A percentile compares a stretch with the other conserved stretches of the same genome.
Evolutionary conservation across 1,140 invertebrate species (phyloP).

Genomic region (Anastrepha ludens): DNA sequence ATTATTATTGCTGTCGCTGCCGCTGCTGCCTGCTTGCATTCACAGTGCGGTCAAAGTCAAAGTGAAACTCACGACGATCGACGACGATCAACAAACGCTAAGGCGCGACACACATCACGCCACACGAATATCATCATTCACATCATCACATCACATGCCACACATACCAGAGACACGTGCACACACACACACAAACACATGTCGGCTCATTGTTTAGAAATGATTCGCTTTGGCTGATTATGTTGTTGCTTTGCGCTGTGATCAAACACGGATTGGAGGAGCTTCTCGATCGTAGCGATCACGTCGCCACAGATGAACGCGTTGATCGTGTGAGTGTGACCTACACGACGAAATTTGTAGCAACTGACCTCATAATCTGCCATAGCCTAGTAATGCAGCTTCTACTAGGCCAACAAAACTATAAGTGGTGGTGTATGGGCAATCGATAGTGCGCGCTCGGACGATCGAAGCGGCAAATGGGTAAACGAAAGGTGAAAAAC

Average conservation of each 20-base stretch:
- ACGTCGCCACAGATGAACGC: slow-evolving; percentile 47
- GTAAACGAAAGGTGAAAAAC: neutral
- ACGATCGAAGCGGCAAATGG: neutral
- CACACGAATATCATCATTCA: slow-evolving; percentile 22
- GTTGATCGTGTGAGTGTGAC: slow-evolving; percentile 50
- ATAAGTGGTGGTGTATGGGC: neutral
- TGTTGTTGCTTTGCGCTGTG: slow-evolving; percentile 28
- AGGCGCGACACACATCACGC: slow-evolving; percentile 34
- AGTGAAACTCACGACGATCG: slow-evolving; percentile 42
- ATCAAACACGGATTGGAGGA: slow-evolving; percentile 10
- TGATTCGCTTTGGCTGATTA: slow-evolving; percentile 47
- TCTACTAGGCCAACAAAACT: neutral
- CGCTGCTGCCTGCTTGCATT: neutral
- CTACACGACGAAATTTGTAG: slow-evolving; percentile 52
- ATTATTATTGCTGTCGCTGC: neutral
- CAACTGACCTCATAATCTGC: slow-evolving; percentile 47
- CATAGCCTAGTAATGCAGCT: neutral
- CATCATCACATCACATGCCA: slow-evolving; percentile 5
- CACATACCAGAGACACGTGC: slow-evolving; percentile 15
- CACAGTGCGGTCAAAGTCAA: slow-evolving; percentile 38
- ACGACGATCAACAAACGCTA: slow-evolving; percentile 2
- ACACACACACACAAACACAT: neutral
- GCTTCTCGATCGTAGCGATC: slow-evolving; percentile 11
- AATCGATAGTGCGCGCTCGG: neutral
- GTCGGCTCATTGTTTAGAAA: neutral